A percentile compares a stretch with the other conserved stretches of the same genome.
Conservation (phyloP, 2,888 invertebrate genomes). For the Trachelus tabidus region DNA sequence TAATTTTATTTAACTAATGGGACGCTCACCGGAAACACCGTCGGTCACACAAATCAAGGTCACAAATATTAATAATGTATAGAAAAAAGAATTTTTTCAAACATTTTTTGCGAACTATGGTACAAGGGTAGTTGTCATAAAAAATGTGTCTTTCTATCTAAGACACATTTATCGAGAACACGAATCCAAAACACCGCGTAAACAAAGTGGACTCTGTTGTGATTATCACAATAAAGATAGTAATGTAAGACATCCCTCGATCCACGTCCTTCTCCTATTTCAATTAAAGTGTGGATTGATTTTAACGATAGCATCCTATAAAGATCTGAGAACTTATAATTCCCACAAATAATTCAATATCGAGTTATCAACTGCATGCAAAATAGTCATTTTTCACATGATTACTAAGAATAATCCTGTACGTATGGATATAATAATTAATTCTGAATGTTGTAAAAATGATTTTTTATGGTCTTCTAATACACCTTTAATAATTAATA, state of each 20-base stretch:
- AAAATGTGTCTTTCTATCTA: not conserved
- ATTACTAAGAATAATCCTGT: not conserved
- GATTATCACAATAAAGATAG: not conserved
- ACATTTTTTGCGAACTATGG: not conserved
- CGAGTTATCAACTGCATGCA: not conserved
- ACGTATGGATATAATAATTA: not conserved
- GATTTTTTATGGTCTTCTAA: not conserved
- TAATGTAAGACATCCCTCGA: not conserved
- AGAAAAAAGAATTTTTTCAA: not conserved
- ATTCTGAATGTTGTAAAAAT: not conserved
- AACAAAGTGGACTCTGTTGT: not conserved
- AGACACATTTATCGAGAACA: not conserved
- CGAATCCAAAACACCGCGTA: not conserved
- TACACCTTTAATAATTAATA: not conserved
- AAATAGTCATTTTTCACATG: not conserved
- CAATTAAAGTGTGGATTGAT: not conserved
- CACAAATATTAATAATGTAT: not conserved
- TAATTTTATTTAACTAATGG: not conserved
- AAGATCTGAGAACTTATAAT: not conserved
- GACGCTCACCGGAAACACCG: not conserved
- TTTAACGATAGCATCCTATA: not conserved
- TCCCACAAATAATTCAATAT: not conserved
- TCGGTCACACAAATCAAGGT: not conserved
- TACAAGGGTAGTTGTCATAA: not conserved
- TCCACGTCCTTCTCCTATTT: not conserved